Base-by-base conservation (phyloP, 2,113 vertebrate genomes). In the Catagonus wagneri region DNA sequence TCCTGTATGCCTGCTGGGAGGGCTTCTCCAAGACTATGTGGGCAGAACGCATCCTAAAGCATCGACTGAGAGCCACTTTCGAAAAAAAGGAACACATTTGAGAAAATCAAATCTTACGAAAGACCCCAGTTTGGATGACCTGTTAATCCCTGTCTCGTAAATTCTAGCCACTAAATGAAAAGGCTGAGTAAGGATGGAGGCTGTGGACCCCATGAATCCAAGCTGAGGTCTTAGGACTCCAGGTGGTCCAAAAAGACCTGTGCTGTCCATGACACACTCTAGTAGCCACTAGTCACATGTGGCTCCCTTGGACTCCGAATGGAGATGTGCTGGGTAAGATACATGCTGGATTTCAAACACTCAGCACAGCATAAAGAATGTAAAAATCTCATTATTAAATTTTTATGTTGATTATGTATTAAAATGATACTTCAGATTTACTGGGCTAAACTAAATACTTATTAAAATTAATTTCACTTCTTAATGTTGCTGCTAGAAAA, bases 201-300 rank as follows among this genome's bases (percentile, higher is more conserved):
- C 54, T 52, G 5, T 23, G 66, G 23, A 16, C 22, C 15, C 36
- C 27, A 68, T 25, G 44, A 72, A 61, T n/a, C 12, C 0, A 5
- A 75, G 34, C 22, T 58, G 80, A 63, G 52, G n/a, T 25, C 36
- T 58, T 2, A 44, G 27, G 36, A 36, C 20, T 74, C 58, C n/a
- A 27, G 54, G n/a, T 3, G 19, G 34, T 60, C 68, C 10, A 1
- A 22, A 25, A 25, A 79, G 20, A 68, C 16, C 78, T 34, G 34
- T 20, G 34, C 75, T 19, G 14, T 20, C 78, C 50, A 15, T 20
- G 61, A 44, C 1, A 44, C 44, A 44, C 44, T 6, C 44, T 44
- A 3, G 6, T 0, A 11, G 36, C 56, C 50, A 52, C 36, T 1
- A n/a, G 52, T 23, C 52, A 20, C 0, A 9, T 0, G 1, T 3